These are phyloP conservation scores for Megatriorchis doriae DNA, from an alignment of 2,113 vertebrate species.

Conservation along the genomic window DNA sequence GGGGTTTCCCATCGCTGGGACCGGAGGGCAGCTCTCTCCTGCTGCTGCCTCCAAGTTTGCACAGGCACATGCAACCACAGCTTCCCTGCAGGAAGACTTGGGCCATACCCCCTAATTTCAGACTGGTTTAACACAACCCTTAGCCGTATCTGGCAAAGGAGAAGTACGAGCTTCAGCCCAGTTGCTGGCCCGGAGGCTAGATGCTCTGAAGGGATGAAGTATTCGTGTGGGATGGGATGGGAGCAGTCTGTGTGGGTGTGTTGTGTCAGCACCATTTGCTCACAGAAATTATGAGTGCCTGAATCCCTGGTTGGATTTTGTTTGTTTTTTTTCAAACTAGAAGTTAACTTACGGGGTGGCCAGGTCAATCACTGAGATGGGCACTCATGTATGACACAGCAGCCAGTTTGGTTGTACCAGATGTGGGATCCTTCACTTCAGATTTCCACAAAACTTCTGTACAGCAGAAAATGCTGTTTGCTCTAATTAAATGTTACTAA, in stretches of 20 bases:
- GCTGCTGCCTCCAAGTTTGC: neutral
- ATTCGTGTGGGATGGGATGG: neutral
- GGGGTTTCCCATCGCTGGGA: too few species aligned
- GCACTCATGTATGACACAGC: neutral
- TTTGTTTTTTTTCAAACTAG: neutral
- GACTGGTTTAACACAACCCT: neutral
- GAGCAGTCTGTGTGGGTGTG: neutral
- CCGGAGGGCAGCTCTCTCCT: neutral
- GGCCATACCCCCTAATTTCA: neutral
- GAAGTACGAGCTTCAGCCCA: neutral
- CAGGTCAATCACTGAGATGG: neutral
- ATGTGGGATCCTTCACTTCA: neutral
- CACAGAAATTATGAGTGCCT: neutral
- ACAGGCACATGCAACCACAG: neutral
- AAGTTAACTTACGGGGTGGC: neutral
- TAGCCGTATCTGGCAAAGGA: neutral
- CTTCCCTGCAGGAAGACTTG: neutral
- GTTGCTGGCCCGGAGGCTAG: neutral
- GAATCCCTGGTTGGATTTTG: neutral
- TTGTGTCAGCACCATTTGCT: neutral
- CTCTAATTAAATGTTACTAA: neutral
- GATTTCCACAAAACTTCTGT: neutral
- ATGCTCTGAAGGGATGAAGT: neutral
- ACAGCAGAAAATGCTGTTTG: neutral
- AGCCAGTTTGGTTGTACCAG: neutral